Evolutionary conservation across 1,140 invertebrate genomes (phyloP), one percentile per base, ranked within the genome.

Genomic region (Laodelphax striatellus): DNA sequence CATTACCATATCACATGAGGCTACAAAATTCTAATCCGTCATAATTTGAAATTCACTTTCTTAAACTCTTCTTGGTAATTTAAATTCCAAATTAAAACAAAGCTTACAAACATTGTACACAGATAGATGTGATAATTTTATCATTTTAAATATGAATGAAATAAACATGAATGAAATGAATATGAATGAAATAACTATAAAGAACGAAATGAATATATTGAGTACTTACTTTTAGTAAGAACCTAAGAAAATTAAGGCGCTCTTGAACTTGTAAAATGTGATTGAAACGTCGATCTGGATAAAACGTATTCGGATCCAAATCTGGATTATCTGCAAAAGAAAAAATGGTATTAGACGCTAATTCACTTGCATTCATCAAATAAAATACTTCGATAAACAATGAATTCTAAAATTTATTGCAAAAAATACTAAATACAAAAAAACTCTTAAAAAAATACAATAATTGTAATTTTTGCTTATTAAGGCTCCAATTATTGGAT

Each of bases 211-310:
- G 41, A 56, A 56, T 41, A 56, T 1, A 41, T 28, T 41, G 42
- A 56, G 5, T 28, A 69, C 64, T 64, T 69, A 80, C 79, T 70
- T 92, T 92, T 31, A 92, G 76, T 65, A 91, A 77, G 76, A 93
- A 95, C 72, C 92, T 84, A 55, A 98, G 80, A 79, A 98, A 98
- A 77, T 90, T 90, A 24, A 98, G 79, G 65, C 95, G 80, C 76
- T 98, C 94, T 69, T 94, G 87, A 43, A 98, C 92, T 76, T 98
- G 94, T 64, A 87, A 80, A 52, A 86, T 81, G 73, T 98, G 95
- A 68, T 91, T 91, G 76, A 94, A 97, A 62, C 93, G 79, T 38
- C 88, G 86, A 72, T 97, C 94, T 1, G 91, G 87, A 65, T 87
- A 80, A 73, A 93, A 91, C 62, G 80, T 83, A 34, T 84, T 82